Base-by-base conservation (phyloP, 1,140 invertebrate genomes). In the Acromyrmex charruanus region DNA sequence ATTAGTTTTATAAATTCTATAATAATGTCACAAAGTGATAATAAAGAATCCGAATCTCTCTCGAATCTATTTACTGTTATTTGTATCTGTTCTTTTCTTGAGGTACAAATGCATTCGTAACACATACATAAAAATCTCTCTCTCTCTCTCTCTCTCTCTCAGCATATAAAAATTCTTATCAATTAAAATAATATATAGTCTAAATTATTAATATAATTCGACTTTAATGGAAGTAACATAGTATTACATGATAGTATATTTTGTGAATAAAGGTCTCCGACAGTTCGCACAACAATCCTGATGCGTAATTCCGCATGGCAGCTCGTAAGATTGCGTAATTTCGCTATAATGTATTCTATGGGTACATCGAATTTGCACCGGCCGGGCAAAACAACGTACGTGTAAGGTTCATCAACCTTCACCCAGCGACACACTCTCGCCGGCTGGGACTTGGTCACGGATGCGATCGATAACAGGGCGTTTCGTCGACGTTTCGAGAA, bases 381-480 rank as follows among this genome's bases (percentile, higher is more conserved):
- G 44, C 12, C n/a, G 39, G 35, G 35, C 28, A 16, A 28, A 35
- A 51, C 21, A 59, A 75, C 35, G 66, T 69, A 25, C 9, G 49
- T 25, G 25, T 14, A 31, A 31, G 59, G 65, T 87, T 82, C 66
- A 81, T 77, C 75, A 86, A 86, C 85, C 85, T 86, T 86, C 74
- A 79, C 59, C 49, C 21, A 69, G 69, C 72, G 72, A 89, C 44
- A 84, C 72, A 75, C 77, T 87, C 65, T 75, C 28, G 21, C 53
- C 35, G 10, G n/a, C 66, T 75, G 61, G 51, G 59, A 61, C 75
- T 51, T 80, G 68, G 63, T 77, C 61, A 74, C 18, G 58, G 39
- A 77, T 25, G n/a, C 53, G 87, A 90, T 90, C 86, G 53, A 90
- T 90, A 90, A 51, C 55, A 25, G 71, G 68, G 74, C 61, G 75